Base-by-base conservation (phyloP, 2,888 invertebrate genomes). In the Synergus japonicus region DNA sequence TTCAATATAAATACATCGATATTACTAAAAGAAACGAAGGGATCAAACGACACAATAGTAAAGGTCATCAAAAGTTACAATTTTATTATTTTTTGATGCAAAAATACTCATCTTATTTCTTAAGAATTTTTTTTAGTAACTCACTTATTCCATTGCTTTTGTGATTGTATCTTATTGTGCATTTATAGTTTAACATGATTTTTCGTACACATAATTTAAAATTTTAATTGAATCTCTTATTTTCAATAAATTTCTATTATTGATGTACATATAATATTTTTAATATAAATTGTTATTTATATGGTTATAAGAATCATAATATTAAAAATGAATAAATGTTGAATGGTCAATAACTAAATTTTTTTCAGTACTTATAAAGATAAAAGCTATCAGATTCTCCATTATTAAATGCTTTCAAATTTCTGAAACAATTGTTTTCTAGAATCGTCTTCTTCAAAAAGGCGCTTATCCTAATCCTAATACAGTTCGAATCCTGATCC, bases 1-100 rank as follows among this genome's bases (percentile, higher is more conserved):
- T 49, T 54, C 73, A 73, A 37, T 49, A 66, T 49, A 63, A 78
- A 41, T 37, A 63, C 54, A 54, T 18, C n/a, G 73, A 54, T 37
- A n/a, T 73, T 37, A 69, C 12, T 5, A 73, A 73, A 12, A 46
- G 43, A 49, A 76, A 54, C 46, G 12, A 66, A 46, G 58, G 58
- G 58, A 65, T 66, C 58, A 76, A 65, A 22, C 22, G 22, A 66
- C 12, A 49, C 64, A 41, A 58, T 67, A 29, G 29, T 44, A 63
- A 60, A 67, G 46, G 67, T 79, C 2, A 22, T 22, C 4, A 49
- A 69, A 58, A 18, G 58, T 18, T 10, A 18, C 58, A 15, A 58
- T 58, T 10, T 9, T 9, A 58, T 58, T 58, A 18, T 58, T 58
- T 7, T 49, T 18, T 7, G 29, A 29, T 3, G n/a, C n/a, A 0